These are phyloP conservation scores for Trididemnum miniatum DNA, from an alignment of 23 tunicate species.

Conservation along the genomic window DNA sequence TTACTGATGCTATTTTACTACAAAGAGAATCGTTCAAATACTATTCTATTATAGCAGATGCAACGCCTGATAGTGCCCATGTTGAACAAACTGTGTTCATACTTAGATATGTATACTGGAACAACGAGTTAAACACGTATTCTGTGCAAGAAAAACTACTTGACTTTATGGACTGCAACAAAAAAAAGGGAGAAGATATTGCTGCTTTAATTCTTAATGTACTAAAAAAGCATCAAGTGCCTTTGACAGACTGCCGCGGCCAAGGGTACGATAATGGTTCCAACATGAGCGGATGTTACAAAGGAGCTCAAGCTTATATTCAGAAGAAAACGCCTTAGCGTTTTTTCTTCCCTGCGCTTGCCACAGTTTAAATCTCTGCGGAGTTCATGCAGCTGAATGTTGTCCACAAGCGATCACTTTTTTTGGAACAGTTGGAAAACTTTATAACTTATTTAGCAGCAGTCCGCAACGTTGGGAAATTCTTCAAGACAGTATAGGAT, in stretches of 20 bases:
- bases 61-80: conserved; percentile 2
- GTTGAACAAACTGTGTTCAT: neutral
- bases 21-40: neutral
- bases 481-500: neutral
- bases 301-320: neutral
- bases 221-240: neutral
- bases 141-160: neutral
- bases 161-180: neutral
- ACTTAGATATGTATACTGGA: neutral
- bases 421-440: conserved; percentile 3
- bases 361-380: conserved; percentile 5
- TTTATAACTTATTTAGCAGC: conserved; percentile 7
- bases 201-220: neutral
- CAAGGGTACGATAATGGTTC: neutral
- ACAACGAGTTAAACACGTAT: neutral
- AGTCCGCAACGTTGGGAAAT: neutral
- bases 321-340: neutral
- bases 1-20: neutral
- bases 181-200: neutral
- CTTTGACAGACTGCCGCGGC: neutral
- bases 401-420: neutral
- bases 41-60: neutral
- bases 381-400: conserved; percentile 4
- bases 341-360: conserved; percentile 8
- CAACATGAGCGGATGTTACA: neutral